Evolutionary conservation across 2,797 vertebrate genomes (phyloP).

Genomic region (Diplodus puntazzo): DNA sequence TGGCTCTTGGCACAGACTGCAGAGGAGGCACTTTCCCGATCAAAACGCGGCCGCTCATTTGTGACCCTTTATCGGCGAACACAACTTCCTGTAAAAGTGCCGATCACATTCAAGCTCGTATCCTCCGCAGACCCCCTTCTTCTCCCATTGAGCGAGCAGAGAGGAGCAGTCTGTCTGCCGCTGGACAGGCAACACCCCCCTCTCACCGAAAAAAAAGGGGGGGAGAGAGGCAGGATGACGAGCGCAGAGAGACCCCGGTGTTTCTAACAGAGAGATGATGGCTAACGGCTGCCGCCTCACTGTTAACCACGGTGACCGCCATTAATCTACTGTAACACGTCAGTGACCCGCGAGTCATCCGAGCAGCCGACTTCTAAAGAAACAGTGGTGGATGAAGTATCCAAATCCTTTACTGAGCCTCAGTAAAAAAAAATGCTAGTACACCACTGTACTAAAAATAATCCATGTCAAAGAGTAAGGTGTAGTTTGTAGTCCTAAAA

Average conservation of each 20-base stretch:
- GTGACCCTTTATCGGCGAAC: constrained; percentile 8
- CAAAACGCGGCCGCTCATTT: constrained; percentile 77
- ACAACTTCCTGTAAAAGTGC: constrained; percentile 1
- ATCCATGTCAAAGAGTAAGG: too few relatives aligned
- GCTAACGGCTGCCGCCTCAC: too few relatives aligned
- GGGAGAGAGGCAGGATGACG: constrained; percentile 27
- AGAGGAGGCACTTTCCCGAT: constrained; percentile 74
- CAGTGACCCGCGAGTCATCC: too few relatives aligned
- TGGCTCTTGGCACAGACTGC: constrained; percentile 45
- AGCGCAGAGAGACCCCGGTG: constrained; percentile 37
- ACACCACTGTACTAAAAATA: too few relatives aligned
- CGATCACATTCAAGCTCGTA: constrained; percentile 3
- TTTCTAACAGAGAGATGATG: background rate
- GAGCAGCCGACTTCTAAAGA: too few relatives aligned
- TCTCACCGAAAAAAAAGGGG: constrained; percentile 8
- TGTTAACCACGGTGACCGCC: too few relatives aligned
- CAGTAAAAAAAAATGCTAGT: too few relatives aligned
- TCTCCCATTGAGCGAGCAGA: constrained; percentile 34
- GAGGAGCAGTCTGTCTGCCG: constrained; percentile 35
- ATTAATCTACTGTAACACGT: too few relatives aligned
- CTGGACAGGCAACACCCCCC: constrained; percentile 53
- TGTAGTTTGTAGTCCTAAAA: too few relatives aligned
- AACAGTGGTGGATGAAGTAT: too few relatives aligned
- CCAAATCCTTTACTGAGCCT: too few relatives aligned
- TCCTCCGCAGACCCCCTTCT: constrained; percentile 31